Evolutionary conservation across 2,797 vertebrate genomes (phyloP).

Genomic region (Chrysocyon brachyurus): DNA sequence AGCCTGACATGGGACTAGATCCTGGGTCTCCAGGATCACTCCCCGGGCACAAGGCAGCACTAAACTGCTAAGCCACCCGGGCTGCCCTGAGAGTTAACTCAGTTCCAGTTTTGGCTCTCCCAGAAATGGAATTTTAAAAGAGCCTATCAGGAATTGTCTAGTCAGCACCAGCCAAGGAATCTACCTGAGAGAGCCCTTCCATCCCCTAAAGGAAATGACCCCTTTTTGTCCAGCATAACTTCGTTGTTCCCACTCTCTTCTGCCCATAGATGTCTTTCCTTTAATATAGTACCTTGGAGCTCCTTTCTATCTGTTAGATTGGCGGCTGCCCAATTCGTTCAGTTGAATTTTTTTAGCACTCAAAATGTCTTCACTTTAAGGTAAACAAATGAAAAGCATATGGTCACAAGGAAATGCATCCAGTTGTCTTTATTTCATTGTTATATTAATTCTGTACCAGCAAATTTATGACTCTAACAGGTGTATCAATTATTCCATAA

Average conservation of each 20-base stretch:
- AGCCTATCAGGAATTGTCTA: not conserved
- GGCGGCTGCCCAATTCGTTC: not conserved
- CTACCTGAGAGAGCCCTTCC: not conserved
- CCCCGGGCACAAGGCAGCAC: no score
- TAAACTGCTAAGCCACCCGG: no score
- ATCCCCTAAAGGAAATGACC: not conserved
- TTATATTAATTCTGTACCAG: not conserved
- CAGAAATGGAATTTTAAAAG: not conserved
- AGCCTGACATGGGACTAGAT: no score
- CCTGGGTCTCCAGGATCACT: no score
- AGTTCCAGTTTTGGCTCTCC: not conserved
- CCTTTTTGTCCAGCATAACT: not conserved
- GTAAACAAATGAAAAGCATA: slow-evolving; percentile 9
- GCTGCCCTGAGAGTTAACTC: not conserved
- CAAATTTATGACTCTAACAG: not conserved
- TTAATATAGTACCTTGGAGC: not conserved
- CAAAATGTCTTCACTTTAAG: slow-evolving; percentile 16
- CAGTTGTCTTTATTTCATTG: slow-evolving; percentile 55
- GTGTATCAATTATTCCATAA: not conserved
- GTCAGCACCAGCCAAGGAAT: not conserved
- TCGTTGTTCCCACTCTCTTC: not conserved
- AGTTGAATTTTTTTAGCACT: not conserved
- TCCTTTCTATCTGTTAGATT: not conserved
- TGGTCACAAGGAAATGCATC: not conserved
- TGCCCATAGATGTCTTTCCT: not conserved